Percentiles rank a stretch among this genome's conserved stretches.
phyloP scores from a whole-genome alignment of 1,140 invertebrate species.

The Dolichoris vasculosae region DNA sequence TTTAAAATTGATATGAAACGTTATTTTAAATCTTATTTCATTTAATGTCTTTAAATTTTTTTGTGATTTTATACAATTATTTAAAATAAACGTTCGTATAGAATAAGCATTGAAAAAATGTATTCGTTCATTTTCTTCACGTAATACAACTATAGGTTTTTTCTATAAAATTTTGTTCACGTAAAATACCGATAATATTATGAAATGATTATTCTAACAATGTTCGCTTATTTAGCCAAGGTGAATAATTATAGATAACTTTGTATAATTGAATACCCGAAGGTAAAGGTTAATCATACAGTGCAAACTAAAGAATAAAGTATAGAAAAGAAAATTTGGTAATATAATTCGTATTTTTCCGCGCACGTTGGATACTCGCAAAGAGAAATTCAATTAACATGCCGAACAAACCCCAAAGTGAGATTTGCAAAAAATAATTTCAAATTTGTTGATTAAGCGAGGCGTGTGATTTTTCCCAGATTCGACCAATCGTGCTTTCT shows the following conservation, averaged over 20 bases:
- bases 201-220: background rate
- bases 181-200: background rate
- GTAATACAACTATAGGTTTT: background rate
- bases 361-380: background rate
- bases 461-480: constrained; percentile 20
- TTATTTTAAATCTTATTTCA: background rate
- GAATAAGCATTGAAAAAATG: background rate
- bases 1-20: background rate
- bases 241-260: background rate
- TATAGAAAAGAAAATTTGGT: background rate
- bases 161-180: background rate
- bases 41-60: background rate
- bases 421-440: constrained; percentile 12
- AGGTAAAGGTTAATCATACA: background rate
- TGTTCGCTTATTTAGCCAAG: background rate
- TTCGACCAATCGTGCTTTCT: constrained; percentile 46
- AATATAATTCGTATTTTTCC: background rate
- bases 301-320: background rate
- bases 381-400: background rate
- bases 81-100: background rate
- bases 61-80: background rate
- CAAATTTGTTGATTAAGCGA: constrained; percentile 27
- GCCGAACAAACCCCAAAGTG: background rate
- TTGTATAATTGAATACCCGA: background rate
- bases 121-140: background rate